Evolutionary conservation across 1,140 invertebrate species (phyloP), one percentile per base, ranked within the genome.

Genomic region (Caenorhabditis tropicalis): DNA sequence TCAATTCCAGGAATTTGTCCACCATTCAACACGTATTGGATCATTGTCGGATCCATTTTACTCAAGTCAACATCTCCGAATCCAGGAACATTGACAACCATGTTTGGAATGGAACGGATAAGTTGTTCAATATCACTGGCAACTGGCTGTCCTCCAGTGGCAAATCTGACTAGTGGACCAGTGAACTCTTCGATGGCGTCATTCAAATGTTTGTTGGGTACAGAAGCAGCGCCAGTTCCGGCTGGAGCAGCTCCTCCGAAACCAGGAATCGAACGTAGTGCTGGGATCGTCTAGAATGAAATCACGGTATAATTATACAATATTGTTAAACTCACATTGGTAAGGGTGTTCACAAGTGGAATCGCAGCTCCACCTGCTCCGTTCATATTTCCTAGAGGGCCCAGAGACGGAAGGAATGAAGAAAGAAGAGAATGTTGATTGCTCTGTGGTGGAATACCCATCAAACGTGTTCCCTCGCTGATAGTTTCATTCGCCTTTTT

Each of bases 71-170:
- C 74, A 56, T 87, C 83, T 29, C 90, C 89, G 53, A 90, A 85
- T 15, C 89, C 89, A 36, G 89, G 89, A 53, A 90, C 83, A 53
- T 90, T 90, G 31, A 90, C 90, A 39, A 91, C 60, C 56, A 90
- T 74, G 81, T 84, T 89, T 0, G 90, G 89, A 46, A 90, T 86
- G 4, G 88, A 81, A 5, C 88, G 58, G 27, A 90, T 86, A 21
- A 90, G 49, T 83, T 88, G 81, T 31, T 82, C 33, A 16, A 90
- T 82, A 46, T 91, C 90, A 48, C 43, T 70, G 36, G 79, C 33
- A 58, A 80, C 79, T 4, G 86, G 84, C 46, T 82, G 82, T n/a
- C 56, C 89, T 19, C 89, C 89, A 36, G 87, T 86, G 65, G 89
- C 88, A 43, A 90, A 88, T 29, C 88, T 82, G 1, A 89, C 87